Base-by-base conservation (phyloP, 1,140 invertebrate genomes). In the Cotesia typhae region DNA sequence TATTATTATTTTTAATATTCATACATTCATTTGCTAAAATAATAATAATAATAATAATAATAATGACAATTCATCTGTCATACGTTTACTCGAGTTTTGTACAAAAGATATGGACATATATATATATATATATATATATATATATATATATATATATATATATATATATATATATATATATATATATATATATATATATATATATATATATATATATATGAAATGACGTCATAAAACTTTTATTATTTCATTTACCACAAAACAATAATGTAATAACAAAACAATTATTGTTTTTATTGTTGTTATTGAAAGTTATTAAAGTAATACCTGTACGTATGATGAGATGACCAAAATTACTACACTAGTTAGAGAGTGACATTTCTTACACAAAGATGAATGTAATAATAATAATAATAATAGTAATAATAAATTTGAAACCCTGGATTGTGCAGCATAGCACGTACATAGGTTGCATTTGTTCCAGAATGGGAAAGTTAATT, bases 401-500 rank as follows among this genome's bases (percentile, higher is more conserved):
- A 65, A 38, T 38, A 12, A 5, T 9, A 3, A 37, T 7, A 9
- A 12, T 28, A 28, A 28, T 28, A 17, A 36, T n/a, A 57, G 55
- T 14, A 68, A 68, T 55, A 69, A 14, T 59, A 2, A 20, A 14
- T 47, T 51, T 36, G 12, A 35, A 60, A 35, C 14, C 9, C 7
- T 10, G 47, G 10, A 17, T 63, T 59, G 41, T 70, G 47, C 68
- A 59, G 17, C 60, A 17, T 28, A 28, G 28, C 68, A 53, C 28
- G 55, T 35, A 51, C 14, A 57, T 52, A 66, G 64, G 68, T 51
- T 73, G 61, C 72, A 57, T 60, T 37, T 64, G 53, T 60, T 67
- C 51, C 71, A 67, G 67, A 70, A 37, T 74, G 74, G 74, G 79
- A 80, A 80, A 80, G 79, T 78, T 80, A 78, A 80, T 80, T 78